These are phyloP conservation scores for Seira sanloemensis DNA, from an alignment of 2,888 invertebrate species.

Conservation along the genomic window DNA sequence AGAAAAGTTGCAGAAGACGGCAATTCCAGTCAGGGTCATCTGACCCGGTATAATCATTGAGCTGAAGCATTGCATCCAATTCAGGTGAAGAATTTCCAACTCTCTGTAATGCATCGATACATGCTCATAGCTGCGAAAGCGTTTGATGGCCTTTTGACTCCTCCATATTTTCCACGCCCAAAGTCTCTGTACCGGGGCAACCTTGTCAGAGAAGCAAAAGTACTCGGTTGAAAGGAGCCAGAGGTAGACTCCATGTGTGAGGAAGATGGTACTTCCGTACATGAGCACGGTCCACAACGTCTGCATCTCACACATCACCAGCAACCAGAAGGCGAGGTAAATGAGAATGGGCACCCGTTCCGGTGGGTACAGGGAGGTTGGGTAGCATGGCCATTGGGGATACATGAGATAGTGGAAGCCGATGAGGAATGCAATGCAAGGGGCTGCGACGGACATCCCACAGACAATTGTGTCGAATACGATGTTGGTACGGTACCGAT, in stretches of 20 bases:
- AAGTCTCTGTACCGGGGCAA: neutral
- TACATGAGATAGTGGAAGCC: slow-evolving; percentile 35
- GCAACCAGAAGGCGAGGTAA: neutral
- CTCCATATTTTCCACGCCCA: neutral
- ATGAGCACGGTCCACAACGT: slow-evolving; percentile 33
- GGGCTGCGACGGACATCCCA: neutral
- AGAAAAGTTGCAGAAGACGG: slow-evolving; percentile 29
- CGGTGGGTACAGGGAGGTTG: slow-evolving; percentile 9
- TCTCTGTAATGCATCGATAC: slow-evolving; percentile 9
- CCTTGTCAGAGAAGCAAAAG: slow-evolving; percentile 20
- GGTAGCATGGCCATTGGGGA: slow-evolving; percentile 36
- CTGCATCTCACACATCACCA: slow-evolving; percentile 22
- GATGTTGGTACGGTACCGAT: neutral
- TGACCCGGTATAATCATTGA: slow-evolving; percentile 26
- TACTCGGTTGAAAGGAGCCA: slow-evolving; percentile 13
- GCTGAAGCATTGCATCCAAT: neutral
- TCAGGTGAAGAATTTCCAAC: slow-evolving; percentile 23
- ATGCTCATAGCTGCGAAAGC: slow-evolving; percentile 11
- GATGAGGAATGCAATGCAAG: slow-evolving; percentile 11
- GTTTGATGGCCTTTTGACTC: neutral
- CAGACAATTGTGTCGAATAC: slow-evolving; percentile 14
- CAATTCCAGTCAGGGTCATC: neutral
- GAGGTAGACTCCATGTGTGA: slow-evolving; percentile 15
- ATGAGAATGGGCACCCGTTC: neutral
- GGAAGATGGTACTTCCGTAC: neutral